Conservation (phyloP, 2,888 invertebrate genomes). For the Diarsia dahlii region DNA sequence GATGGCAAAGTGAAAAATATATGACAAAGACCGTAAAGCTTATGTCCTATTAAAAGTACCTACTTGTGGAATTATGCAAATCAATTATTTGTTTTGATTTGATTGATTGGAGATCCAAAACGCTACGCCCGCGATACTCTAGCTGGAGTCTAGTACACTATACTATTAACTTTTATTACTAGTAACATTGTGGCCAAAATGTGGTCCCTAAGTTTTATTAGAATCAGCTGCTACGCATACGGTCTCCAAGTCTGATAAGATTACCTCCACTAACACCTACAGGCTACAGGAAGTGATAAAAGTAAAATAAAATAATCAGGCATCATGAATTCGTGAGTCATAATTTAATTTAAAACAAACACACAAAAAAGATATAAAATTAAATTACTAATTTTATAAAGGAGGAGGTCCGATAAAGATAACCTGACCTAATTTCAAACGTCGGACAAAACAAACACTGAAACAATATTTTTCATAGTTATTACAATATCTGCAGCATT, state of each 20-base stretch:
- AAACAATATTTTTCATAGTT: conserved; percentile 14
- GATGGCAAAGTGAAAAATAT: neutral
- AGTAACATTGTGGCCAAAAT: neutral
- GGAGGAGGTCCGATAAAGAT: neutral
- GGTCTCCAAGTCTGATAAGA: neutral
- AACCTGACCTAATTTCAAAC: conserved; percentile 34
- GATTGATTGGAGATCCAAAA: too few species aligned
- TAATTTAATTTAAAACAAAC: neutral
- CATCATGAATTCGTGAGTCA: neutral
- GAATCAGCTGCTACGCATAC: too few species aligned
- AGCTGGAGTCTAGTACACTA: too few species aligned
- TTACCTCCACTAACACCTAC: neutral
- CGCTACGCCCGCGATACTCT: neutral
- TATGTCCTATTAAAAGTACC: neutral
- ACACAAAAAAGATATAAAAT: neutral
- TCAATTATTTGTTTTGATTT: too few species aligned
- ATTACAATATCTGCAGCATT: conserved; percentile 13
- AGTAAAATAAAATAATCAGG: neutral
- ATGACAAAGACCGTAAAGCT: neutral
- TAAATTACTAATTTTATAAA: neutral
- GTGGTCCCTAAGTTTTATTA: neutral
- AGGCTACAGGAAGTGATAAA: neutral
- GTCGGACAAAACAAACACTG: conserved; percentile 27
- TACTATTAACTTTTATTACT: too few species aligned
- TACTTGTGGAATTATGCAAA: too few species aligned